Base-by-base conservation (phyloP, 2,113 vertebrate species). In the Corydoras sp. region DNA sequence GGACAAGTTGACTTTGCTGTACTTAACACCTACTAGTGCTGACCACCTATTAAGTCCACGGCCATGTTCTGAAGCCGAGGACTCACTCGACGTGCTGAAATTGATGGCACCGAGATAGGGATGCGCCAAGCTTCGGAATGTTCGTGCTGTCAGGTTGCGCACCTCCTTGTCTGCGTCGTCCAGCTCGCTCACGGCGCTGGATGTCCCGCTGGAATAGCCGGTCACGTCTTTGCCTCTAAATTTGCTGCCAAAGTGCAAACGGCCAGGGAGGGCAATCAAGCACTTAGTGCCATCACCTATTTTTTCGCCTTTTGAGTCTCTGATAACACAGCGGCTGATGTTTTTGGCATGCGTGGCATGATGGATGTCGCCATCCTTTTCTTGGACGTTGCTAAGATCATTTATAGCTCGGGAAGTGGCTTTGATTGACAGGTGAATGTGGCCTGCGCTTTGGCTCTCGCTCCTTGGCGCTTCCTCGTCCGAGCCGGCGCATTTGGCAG, bases 91-190 rank as follows among this genome's bases (percentile, higher is more conserved):
- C 50, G 87, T 86, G 80, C 93, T 90, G 82, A 94, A 88, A 70
- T 86, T 88, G 54, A 94, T 86, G 31, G 93, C 89, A 75, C 97
- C 92, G 31, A 95, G 87, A 82, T 92, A 95, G 0, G 94, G 94
- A 63, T 93, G 92, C 0, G 96, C 95, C 18, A 99, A 85, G 85
- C 96, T 99, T 76, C 90, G 93, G 89, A 99, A 99, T 50, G 95
- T 85, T 43, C 88, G 85, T 80, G 94, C 92, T 0, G 96, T 99
- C 76, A 99, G 88, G 81, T 83, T 96, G 43, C 96, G 91, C 84
- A 99, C 96, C 82, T 99, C 96, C 73, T 96, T 93, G 85, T 99
- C 96, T 0, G 95, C 94, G 58, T 98, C 96, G 69, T 99, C 96
- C 76, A 93, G 86, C 77, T 97, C 96, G 63, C 96, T 97, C 70